Evolutionary conservation across 2,888 invertebrate species (phyloP).

Genomic region (Stenolophus ochropezus): DNA sequence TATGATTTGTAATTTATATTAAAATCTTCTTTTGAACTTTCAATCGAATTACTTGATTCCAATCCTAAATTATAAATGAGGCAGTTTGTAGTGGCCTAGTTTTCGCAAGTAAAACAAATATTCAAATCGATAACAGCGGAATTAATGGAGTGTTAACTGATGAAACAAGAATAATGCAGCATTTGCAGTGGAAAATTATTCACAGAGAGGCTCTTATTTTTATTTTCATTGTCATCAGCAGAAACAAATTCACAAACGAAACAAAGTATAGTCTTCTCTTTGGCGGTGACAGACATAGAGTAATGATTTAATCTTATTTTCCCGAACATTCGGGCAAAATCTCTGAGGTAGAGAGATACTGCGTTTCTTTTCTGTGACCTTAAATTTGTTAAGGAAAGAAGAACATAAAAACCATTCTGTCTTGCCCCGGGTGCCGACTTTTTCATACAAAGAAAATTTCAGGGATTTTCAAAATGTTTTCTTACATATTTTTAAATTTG

Average conservation of each 20-base stretch:
- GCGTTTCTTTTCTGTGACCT: not conserved
- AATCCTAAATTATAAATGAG: slow-evolving; percentile 22
- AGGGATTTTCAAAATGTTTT: not conserved
- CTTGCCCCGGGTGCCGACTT: not conserved
- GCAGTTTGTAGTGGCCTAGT: not conserved
- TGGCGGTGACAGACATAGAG: not conserved
- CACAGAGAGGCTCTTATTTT: not conserved
- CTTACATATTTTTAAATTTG: too few relatives aligned
- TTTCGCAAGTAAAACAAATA: slow-evolving; percentile 15
- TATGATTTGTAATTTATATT: slow-evolving; percentile 47
- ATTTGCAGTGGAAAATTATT: not conserved
- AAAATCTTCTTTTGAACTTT: slow-evolving; percentile 36
- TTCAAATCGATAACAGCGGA: slow-evolving; percentile 4
- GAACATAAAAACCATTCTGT: not conserved
- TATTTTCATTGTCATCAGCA: not conserved
- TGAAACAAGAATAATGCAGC: not conserved
- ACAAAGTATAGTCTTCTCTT: not conserved
- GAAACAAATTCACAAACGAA: not conserved
- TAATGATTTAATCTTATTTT: slow-evolving; percentile 3
- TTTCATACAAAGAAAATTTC: not conserved
- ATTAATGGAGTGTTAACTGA: slow-evolving; percentile 9
- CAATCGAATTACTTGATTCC: slow-evolving; percentile 21
- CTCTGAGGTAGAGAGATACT: not conserved
- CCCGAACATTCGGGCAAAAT: not conserved
- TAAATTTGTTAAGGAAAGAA: not conserved